Evolutionary conservation across 1,140 invertebrate genomes (phyloP), one percentile per base, ranked within the genome.

Genomic region (Apis laboriosa): DNA sequence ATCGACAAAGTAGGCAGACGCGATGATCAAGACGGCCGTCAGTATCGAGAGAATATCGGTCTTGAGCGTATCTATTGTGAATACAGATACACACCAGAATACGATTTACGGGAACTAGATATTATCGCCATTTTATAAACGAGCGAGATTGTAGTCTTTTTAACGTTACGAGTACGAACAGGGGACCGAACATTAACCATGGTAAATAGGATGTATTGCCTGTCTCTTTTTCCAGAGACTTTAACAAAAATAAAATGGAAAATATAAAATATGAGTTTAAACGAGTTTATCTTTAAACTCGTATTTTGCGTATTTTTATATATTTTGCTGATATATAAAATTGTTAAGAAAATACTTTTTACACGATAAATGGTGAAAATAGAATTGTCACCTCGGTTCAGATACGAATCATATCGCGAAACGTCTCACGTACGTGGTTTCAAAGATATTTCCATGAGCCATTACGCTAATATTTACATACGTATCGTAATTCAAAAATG

Each of bases 351-450:
- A 55, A 49, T 28, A 5, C 58, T 60, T 34, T 43, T 78, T n/a
- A 19, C 28, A n/a, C n/a, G 51, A 60, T 68, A 77, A 86, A 21
- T 28, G 68, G 60, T 51, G n/a, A 77, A 84, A 77, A 73, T 86
- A 72, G 80, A 85, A 86, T 86, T 76, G 80, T 83, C 76, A 73
- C 34, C 66, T 79, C 58, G 63, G 55, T n/a, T 64, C 24, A 24
- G 74, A 64, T 53, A 43, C 34, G 34, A 43, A 43, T 64, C 34
- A 49, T 9, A 28, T 68, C 34, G 77, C 17, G 74, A 53, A 70
- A 77, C 34, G 34, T 82, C 61, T 53, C 77, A 80, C 60, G 49
- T 74, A 78, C 53, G 49, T 77, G 63, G 64, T 82, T 82, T 56
- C 80, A 34, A 66, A 53, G 19, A 67, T 70, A 67, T 9, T 19